Base-by-base conservation (phyloP, 2,113 vertebrate genomes). In the Cynocephalus volans region DNA sequence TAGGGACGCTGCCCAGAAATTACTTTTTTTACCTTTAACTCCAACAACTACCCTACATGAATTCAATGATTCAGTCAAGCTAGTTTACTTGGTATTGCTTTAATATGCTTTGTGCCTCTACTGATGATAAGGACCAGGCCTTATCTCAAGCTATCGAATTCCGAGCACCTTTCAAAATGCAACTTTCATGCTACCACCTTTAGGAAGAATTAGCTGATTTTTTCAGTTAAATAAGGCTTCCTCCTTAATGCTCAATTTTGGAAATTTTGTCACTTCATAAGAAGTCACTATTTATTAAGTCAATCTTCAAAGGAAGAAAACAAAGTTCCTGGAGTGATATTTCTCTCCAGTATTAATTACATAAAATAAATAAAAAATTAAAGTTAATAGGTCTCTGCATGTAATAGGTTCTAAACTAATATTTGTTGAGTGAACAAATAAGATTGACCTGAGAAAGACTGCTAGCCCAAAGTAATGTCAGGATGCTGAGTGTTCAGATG, bases 381-480 rank as follows among this genome's bases (percentile, higher is more conserved):
- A 52, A 82, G 8, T 70, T 88, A 84, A 62, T 33, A 54, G 6
- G 58, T 76, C 3, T 56, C 36, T 70, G 23, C 50, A 88, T 62
- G 6, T 48, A 82, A 31, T 19, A 77, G 8, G n/a, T 69, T 58
- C 17, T 79, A 31, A 56, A 72, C 19, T 81, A 82, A 50, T 65
- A 72, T 92, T 76, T 89, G 28, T 36, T 94, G 18, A 75, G 1
- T 92, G 45, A 86, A 50, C 56, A 95, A 92, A 83, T 41, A 90
- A 94, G 82, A 84, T 11, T 93, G 36, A 85, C 65, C 19, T 28
- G 24, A 88, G 45, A 91, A 95, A 83, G 3, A 41, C 10, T 23
- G 5, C 31, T 54, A 79, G 45, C 24, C 45, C 88, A 93, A 87
- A 86, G 0, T 72, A 89, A 82, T 69, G 19, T 83, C 62, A 73